Evolutionary conservation across 2,113 vertebrate genomes (phyloP), one percentile per base, ranked within the genome.

Genomic region (Siniperca knerii): DNA sequence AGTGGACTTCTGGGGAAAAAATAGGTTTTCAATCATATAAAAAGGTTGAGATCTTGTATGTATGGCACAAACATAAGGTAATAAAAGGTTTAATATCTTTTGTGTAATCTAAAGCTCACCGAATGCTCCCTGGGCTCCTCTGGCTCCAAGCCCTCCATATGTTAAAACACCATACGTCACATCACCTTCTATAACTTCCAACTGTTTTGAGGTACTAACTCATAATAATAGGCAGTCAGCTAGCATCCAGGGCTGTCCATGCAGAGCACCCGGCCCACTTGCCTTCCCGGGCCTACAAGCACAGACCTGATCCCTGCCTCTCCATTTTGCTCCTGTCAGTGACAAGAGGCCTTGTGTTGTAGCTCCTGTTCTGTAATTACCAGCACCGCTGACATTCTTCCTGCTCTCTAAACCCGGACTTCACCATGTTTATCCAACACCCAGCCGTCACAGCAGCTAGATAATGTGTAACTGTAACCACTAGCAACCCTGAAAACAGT

Each of bases 361-460:
- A 79, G 83, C 77, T 29, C 81, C 78, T 48, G 75, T 90, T 92
- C 90, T 94, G 93, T 95, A 94, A 95, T 95, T 94, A 94, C 77
- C 80, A 78, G 64, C 79, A 64, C 74, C 25, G 1, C 92, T 83
- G 81, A 93, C 93, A 95, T 95, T 95, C 94, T 91, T 94, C 48
- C 81, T 79, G 73, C 89, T 88, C 91, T 82, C 75, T 86, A 92
- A 92, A 94, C 85, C 84, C 61, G 70, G 86, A 82, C 87, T 89
- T 50, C 80, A 67, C 40, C 25, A 9, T 93, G 90, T 95, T 94
- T 93, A 92, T 92, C 90, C 90, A 92, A 94, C 94, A 96, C 90
- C 82, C 86, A 48, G 85, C 85, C 78, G 37, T 72, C 83, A 65
- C 85, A 90, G 91, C 82, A 87, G 82, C 89, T 70, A 79, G 89